Conservation (phyloP, 2,888 invertebrate species). For the Cosmia trapezina region DNA sequence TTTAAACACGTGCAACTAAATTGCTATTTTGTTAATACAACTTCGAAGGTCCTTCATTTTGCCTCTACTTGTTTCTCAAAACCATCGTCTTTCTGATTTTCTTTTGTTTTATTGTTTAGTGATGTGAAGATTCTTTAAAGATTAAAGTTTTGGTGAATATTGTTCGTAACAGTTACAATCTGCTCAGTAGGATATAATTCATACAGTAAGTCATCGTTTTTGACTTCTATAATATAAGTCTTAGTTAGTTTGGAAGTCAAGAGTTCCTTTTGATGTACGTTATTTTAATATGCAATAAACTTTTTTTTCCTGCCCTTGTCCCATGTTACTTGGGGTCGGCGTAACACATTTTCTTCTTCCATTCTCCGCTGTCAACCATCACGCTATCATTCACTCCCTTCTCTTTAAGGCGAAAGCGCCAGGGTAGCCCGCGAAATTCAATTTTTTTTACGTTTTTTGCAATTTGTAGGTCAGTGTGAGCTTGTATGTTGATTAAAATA, state of each 20-base stretch:
- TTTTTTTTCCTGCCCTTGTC: background rate
- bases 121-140: background rate
- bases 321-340: background rate
- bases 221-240: too few species aligned
- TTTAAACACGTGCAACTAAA: slow-evolving; percentile 15
- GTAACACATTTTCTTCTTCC: too few species aligned
- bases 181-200: background rate
- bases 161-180: background rate
- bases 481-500: too few species aligned
- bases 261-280: too few species aligned
- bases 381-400: background rate
- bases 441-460: too few species aligned
- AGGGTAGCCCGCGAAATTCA: too few species aligned
- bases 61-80: background rate
- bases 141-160: slow-evolving; percentile 1
- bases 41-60: background rate
- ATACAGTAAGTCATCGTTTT: background rate
- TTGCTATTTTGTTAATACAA: background rate
- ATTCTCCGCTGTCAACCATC: too few species aligned
- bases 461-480: too few species aligned
- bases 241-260: too few species aligned
- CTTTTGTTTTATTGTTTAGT: background rate
- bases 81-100: background rate
- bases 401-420: too few species aligned
- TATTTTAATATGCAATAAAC: too few species aligned